phyloP scores from a whole-genome alignment of 2,888 invertebrate genomes.

The Euzophera pinguis region DNA sequence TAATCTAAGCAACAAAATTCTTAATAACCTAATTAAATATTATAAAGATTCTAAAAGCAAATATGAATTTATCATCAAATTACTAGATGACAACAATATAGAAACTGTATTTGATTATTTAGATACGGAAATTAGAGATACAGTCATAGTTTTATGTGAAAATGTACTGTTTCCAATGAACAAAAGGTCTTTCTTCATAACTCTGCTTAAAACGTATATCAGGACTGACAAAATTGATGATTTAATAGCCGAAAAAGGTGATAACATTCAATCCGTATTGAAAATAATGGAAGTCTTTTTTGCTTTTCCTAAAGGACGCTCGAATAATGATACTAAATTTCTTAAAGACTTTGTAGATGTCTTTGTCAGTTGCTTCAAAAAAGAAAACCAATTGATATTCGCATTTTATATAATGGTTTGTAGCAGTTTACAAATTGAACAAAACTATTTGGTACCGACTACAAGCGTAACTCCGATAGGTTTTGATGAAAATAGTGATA shows the following conservation, averaged over 20 bases:
- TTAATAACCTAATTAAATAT: conserved; percentile 48
- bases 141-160: conserved; percentile 48
- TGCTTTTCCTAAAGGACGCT: conserved; percentile 51
- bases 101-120: conserved; percentile 60
- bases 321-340: conserved; percentile 42
- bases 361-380: conserved; percentile 56
- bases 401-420: conserved; percentile 62
- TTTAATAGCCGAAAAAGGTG: conserved; percentile 62
- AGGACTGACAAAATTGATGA: conserved; percentile 58
- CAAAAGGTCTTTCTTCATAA: conserved; percentile 56
- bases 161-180: conserved; percentile 55
- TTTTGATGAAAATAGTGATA: conserved; percentile 49
- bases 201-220: conserved; percentile 58
- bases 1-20: conserved; percentile 35
- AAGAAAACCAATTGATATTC: conserved; percentile 61
- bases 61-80: conserved; percentile 56
- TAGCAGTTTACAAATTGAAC: conserved; percentile 52
- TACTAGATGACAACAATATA: conserved; percentile 53
- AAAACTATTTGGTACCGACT: conserved; percentile 55
- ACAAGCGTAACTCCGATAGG: conserved; percentile 47
- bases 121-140: conserved; percentile 41
- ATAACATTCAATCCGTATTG: conserved; percentile 64
- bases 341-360: conserved; percentile 57
- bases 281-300: conserved; percentile 66
- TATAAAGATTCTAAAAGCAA: conserved; percentile 66